Evolutionary conservation across 2,113 vertebrate species (phyloP).

Genomic region (Amblyornis subalaris): DNA sequence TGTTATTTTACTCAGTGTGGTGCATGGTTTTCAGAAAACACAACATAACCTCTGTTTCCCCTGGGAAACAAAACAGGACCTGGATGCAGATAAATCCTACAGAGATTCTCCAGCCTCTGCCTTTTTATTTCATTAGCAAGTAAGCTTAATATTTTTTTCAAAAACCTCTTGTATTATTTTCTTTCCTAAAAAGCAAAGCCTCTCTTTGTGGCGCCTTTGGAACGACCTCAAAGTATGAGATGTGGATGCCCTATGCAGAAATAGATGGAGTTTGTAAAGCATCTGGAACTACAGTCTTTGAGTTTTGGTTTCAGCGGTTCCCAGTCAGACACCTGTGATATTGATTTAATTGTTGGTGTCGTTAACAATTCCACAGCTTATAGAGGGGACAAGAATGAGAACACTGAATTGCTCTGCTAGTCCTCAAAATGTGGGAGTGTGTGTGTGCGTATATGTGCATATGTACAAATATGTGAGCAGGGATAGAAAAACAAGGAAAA

Average conservation of each 20-base stretch:
- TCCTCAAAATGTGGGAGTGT: background rate
- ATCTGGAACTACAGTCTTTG: background rate
- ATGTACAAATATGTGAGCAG: background rate
- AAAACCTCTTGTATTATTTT: background rate
- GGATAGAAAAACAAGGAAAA: background rate
- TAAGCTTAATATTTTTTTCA: background rate
- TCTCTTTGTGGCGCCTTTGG: background rate
- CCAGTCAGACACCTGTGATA: rapidly evolving
- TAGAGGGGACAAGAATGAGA: background rate
- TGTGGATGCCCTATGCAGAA: background rate
- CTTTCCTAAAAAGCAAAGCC: background rate
- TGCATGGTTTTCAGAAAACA: background rate
- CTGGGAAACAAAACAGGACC: background rate
- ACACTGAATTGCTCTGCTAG: background rate
- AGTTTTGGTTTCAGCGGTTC: background rate
- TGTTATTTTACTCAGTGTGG: background rate
- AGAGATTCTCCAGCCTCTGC: background rate
- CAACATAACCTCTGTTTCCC: background rate
- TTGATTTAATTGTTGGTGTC: background rate
- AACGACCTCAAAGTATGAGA: background rate
- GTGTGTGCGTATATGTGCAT: rapidly evolving
- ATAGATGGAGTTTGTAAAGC: background rate
- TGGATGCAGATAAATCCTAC: background rate
- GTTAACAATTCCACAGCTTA: background rate
- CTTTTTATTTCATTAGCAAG: background rate